A percentile compares a stretch with the other conserved stretches of the same genome.
phyloP scores from a whole-genome alignment of 1,140 invertebrate species.

The Drosophila littoralis region DNA sequence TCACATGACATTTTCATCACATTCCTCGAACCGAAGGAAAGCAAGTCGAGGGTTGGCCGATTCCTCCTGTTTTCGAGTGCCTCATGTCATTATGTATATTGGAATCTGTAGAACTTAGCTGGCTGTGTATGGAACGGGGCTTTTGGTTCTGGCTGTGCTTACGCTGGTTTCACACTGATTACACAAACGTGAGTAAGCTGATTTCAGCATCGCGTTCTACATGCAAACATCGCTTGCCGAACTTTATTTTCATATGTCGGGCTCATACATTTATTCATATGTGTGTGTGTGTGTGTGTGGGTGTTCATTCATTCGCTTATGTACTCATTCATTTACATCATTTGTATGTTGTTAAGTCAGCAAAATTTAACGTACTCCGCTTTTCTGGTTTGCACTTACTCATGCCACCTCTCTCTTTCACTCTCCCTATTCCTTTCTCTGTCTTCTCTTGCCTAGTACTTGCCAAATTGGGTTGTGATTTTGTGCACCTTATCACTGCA shows the following conservation, averaged over 20 bases:
- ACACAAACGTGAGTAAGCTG: constrained; percentile 80
- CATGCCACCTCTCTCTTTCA: constrained; percentile 14
- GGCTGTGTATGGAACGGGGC: background rate
- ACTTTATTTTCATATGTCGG: constrained; percentile 17
- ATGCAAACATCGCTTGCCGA: constrained; percentile 67
- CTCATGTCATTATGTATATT: constrained; percentile 74
- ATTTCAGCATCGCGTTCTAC: constrained; percentile 79
- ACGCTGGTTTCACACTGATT: constrained; percentile 76
- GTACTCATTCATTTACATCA: constrained; percentile 82
- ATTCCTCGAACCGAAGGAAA: constrained; percentile 10
- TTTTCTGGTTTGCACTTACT: constrained; percentile 71
- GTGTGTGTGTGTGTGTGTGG: constrained; percentile 13
- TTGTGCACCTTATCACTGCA: constrained; percentile 48
- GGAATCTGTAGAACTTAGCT: constrained; percentile 37
- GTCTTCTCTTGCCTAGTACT: constrained; percentile 15
- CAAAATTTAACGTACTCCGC: constrained; percentile 74
- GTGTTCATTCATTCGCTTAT: constrained; percentile 63
- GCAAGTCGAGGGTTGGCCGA: background rate
- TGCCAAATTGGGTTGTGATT: constrained; percentile 63
- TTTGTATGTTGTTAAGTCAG: constrained; percentile 82
- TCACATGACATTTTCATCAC: constrained; percentile 77
- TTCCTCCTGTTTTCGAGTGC: constrained; percentile 50
- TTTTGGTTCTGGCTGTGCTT: constrained; percentile 44
- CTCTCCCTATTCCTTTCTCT: background rate
- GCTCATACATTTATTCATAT: constrained; percentile 78